phyloP scores from a whole-genome alignment of 2,113 vertebrate genomes.

The Pan troglodytes region NHGRI_mPanTro3-v2.1_pri NC_072401.2:58322001-58322500 shows the following conservation, averaged over 20 bases:
- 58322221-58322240: not conserved
- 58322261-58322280: not conserved
- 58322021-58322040: not conserved
- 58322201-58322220: not conserved
- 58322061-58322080: not conserved
- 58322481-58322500: not conserved
- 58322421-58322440: not conserved
- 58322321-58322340: not conserved
- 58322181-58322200: not conserved
- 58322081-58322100: not conserved
- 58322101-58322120: not conserved
- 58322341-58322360: not conserved
- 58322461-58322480: not conserved
- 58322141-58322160: no score
- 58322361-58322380: not conserved
- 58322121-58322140: not conserved
- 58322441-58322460: not conserved
- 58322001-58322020: not conserved
- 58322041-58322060: not conserved
- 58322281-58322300: not conserved
- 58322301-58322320: not conserved
- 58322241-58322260: not conserved
- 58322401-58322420: not conserved
- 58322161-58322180: not conserved
- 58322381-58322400: not conserved